Percentiles rank a stretch among this genome's conserved stretches.
phyloP scores from a whole-genome alignment of 2,113 vertebrate genomes.

The Glaucomys volans region DNA sequence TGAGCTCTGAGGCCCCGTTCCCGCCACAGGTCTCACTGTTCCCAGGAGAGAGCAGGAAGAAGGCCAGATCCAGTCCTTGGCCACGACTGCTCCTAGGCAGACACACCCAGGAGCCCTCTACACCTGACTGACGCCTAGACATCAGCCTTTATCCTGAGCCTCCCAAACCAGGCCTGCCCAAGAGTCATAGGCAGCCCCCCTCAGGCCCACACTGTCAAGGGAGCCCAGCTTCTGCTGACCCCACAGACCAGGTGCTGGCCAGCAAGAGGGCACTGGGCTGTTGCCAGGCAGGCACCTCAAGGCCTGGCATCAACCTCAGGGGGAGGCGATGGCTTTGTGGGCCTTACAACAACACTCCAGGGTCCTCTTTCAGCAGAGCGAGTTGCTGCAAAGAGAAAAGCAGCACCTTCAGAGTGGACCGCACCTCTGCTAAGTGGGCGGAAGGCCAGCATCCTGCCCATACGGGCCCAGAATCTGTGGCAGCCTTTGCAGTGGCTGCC shows the following conservation, averaged over 20 bases:
- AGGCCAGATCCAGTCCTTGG: too few relatives aligned
- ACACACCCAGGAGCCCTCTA: too few relatives aligned
- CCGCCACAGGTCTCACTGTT: not conserved
- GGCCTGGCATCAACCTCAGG: not conserved
- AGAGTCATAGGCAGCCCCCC: not conserved
- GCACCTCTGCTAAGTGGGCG: too few relatives aligned
- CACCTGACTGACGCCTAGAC: not conserved
- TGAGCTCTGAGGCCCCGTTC: not conserved
- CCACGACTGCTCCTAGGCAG: fast-evolving
- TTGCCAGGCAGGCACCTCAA: too few relatives aligned
- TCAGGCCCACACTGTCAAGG: too few relatives aligned
- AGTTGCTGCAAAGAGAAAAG: too few relatives aligned
- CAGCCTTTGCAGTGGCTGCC: not conserved
- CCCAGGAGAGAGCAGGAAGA: not conserved
- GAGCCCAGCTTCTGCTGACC: not conserved
- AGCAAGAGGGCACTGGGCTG: too few relatives aligned
- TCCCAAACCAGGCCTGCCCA: not conserved
- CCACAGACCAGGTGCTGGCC: not conserved
- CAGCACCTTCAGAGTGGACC: not conserved
- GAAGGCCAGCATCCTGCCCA: too few relatives aligned
- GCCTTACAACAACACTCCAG: too few relatives aligned
- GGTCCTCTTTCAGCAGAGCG: too few relatives aligned
- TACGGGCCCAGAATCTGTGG: too few relatives aligned
- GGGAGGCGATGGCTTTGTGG: not conserved
- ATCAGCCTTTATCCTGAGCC: not conserved